Evolutionary conservation across 2,888 invertebrate genomes (phyloP), one percentile per base, ranked within the genome.

Genomic region (Trichopoda pennipes): DNA sequence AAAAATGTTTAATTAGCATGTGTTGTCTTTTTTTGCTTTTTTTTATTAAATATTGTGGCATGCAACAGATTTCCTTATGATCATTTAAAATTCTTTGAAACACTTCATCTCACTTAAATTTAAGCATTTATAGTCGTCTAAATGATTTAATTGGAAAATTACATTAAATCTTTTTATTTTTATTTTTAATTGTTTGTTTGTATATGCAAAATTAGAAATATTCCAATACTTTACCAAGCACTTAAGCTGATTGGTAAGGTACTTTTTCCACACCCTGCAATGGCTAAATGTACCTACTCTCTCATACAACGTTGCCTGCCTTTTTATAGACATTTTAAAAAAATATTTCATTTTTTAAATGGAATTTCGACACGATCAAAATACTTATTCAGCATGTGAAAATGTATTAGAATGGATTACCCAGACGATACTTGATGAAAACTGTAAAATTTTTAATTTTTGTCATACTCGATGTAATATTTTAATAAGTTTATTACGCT

Each of bases 51-150:
- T 64, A 9, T 49, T 49, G 17, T 17, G 12, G 51, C 51, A 35
- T 10, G 9, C 44, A 60, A 14, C 38, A 23, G 17, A 19, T 51
- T 51, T 72, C 9, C 19, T 17, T 17, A 14, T 49, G 60, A 49
- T 38, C 49, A 6, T 72, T 6, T 2, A 42, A 53, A 56, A 53
- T 28, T 61, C 51, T 73, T 53, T 44, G 35, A 28, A 73, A 19
- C 28, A 61, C 53, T 23, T 69, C 1, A 35, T 58, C 58, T n/a
- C 3, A 17, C 7, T 47, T 6, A 17, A 38, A 38, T 28, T 28
- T 6, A 28, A 28, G 6, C 28, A 28, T 28, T 28, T 28, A 38
- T 1, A 38, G 38, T 14, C 12, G 38, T 44, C n/a, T 64, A 0
- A 2, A 17, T 16, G 44, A 66, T 49, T 68, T 51, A 38, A 28